These are phyloP conservation scores for Steinernema carpocapsae DNA, from an alignment of 2,888 invertebrate genomes.

Conservation along the genomic window DNA sequence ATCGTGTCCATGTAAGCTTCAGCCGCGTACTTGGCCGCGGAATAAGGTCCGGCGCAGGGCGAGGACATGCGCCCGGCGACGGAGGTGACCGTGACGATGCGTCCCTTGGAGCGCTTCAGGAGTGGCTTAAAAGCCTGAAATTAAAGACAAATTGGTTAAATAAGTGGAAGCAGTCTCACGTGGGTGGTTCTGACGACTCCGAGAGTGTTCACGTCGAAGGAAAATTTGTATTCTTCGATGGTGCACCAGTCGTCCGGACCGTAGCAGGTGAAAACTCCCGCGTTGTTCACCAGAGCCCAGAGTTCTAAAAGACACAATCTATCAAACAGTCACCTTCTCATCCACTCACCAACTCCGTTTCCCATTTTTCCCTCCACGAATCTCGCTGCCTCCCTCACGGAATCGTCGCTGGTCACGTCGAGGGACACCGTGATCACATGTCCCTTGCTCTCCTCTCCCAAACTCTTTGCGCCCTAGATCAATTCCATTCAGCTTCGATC, in stretches of 20 bases:
- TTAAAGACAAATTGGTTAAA: slow-evolving; percentile 46
- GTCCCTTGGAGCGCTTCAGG: slow-evolving; percentile 66
- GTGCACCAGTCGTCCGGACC: slow-evolving; percentile 90
- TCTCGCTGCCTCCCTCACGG: slow-evolving; percentile 80
- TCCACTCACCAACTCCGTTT: slow-evolving; percentile 39
- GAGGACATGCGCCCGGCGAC: slow-evolving; percentile 70
- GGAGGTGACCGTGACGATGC: slow-evolving; percentile 71
- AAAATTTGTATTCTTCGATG: slow-evolving; percentile 79
- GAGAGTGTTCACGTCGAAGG: slow-evolving; percentile 78
- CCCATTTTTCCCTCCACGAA: slow-evolving; percentile 70
- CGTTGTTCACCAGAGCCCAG: slow-evolving; percentile 85
- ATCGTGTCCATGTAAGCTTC: slow-evolving; percentile 64
- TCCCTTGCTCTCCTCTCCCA: slow-evolving; percentile 67
- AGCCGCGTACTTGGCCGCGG: slow-evolving; percentile 62
- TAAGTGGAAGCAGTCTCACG: slow-evolving; percentile 37
- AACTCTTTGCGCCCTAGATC: slow-evolving; percentile 73
- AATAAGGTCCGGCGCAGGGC: slow-evolving; percentile 60
- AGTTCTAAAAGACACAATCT: slow-evolving; percentile 27
- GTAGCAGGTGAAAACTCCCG: slow-evolving; percentile 81
- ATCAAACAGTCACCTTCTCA: background rate
- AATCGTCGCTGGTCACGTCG: slow-evolving; percentile 72
- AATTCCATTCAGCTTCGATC: background rate
- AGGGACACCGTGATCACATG: slow-evolving; percentile 70
- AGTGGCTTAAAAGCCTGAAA: slow-evolving; percentile 57
- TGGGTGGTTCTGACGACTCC: slow-evolving; percentile 73